phyloP scores from a whole-genome alignment of 2,888 invertebrate genomes.

The Pherbina coryleti region DNA sequence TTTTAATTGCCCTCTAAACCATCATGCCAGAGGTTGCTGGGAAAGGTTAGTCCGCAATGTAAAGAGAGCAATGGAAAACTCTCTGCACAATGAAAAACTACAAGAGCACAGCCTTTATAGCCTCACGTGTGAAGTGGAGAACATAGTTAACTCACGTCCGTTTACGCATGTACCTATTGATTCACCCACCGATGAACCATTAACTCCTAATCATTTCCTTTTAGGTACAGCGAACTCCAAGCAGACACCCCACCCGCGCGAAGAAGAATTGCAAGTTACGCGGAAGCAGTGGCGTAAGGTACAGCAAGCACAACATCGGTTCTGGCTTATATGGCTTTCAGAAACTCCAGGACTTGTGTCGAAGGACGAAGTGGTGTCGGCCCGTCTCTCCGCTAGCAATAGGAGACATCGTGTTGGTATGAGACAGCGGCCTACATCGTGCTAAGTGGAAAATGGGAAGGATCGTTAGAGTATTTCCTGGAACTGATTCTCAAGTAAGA shows the following conservation, averaged over 20 bases:
- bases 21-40: constrained; percentile 39
- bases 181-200: constrained; percentile 30
- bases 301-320: constrained; percentile 1
- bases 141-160: constrained; percentile 38
- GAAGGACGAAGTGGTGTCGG: constrained; percentile 43
- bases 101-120: constrained; percentile 5
- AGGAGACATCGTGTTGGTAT: constrained; percentile 40
- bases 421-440: constrained; percentile 32
- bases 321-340: not conserved
- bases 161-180: constrained; percentile 36
- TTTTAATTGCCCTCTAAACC: constrained; percentile 34
- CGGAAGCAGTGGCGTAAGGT: constrained; percentile 20
- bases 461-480: not conserved
- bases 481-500: constrained; percentile 33
- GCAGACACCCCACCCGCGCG: constrained; percentile 26
- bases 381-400: constrained; percentile 37
- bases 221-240: constrained; percentile 34
- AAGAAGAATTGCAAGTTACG: constrained; percentile 19
- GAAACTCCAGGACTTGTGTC: constrained; percentile 21
- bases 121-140: constrained; percentile 30
- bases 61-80: constrained; percentile 24
- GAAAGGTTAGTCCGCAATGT: constrained; percentile 38
- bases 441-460: constrained; percentile 20
- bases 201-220: constrained; percentile 39
- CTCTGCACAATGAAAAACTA: not conserved